These are phyloP conservation scores for Tipula unca DNA, from an alignment of 2,888 invertebrate genomes.

Conservation along the genomic window DNA sequence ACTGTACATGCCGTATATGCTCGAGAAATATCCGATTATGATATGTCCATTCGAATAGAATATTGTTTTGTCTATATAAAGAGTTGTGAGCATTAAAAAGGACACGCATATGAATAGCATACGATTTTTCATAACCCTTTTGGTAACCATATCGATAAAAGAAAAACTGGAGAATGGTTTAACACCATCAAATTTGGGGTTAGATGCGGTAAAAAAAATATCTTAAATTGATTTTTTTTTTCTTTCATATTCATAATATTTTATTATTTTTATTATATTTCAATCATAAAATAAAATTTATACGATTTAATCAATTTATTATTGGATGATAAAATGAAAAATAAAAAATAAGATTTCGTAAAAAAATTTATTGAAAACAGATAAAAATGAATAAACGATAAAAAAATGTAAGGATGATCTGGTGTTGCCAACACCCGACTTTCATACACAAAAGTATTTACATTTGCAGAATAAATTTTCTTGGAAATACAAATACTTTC, in stretches of 20 bases:
- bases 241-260: neutral
- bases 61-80: neutral
- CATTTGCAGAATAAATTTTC: too few relatives aligned
- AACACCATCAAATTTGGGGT: neutral
- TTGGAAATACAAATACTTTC: too few relatives aligned
- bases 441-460: too few relatives aligned
- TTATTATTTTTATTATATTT: slow-evolving; percentile 8
- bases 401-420: neutral
- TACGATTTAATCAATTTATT: neutral
- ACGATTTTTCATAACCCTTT: neutral
- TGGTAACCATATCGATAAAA: neutral
- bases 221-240: neutral
- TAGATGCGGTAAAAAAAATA: neutral
- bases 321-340: neutral
- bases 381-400: neutral
- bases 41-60: neutral
- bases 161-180: neutral
- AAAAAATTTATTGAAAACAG: neutral
- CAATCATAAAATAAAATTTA: slow-evolving; percentile 14
- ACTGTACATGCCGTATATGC: neutral
- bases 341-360: neutral
- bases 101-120: too few relatives aligned
- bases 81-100: neutral
- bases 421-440: too few relatives aligned
- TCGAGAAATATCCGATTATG: neutral